Evolutionary conservation across 2,888 invertebrate genomes (phyloP).

Genomic region (Leucoptera coffeella): DNA sequence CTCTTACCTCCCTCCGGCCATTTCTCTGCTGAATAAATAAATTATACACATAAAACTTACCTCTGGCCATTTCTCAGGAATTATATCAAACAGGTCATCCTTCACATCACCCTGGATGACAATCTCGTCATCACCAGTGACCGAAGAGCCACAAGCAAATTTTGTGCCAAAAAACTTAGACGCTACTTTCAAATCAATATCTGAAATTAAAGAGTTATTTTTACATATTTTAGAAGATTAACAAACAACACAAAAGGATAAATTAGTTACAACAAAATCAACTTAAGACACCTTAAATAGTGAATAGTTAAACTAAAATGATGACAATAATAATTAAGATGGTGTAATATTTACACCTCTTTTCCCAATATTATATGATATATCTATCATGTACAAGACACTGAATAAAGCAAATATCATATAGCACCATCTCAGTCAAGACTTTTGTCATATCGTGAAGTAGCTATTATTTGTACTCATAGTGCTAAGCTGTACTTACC

Average conservation of each 20-base stretch:
- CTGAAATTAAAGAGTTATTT: slow-evolving; percentile 36
- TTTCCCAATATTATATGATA: not conserved
- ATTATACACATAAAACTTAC: too few relatives aligned
- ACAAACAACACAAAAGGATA: not conserved
- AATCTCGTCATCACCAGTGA: slow-evolving; percentile 98
- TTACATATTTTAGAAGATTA: not conserved
- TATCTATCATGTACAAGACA: not conserved
- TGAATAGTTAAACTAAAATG: too few relatives aligned
- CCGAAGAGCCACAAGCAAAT: slow-evolving; percentile 99
- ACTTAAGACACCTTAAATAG: too few relatives aligned
- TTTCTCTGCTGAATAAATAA: too few relatives aligned
- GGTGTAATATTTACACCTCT: too few relatives aligned
- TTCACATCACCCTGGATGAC: slow-evolving; percentile 99
- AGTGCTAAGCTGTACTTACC: too few relatives aligned
- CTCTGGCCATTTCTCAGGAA: slow-evolving; percentile 98
- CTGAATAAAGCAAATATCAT: not conserved
- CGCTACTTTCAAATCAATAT: slow-evolving; percentile 95
- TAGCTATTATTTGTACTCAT: too few relatives aligned
- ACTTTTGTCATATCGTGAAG: too few relatives aligned
- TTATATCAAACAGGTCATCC: slow-evolving; percentile 95
- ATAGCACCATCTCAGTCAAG: too few relatives aligned
- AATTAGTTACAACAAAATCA: too few relatives aligned
- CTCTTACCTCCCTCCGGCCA: slow-evolving; percentile 96
- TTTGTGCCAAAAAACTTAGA: slow-evolving; percentile 96
- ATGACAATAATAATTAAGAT: too few relatives aligned